These are phyloP conservation scores for Maniola jurtina DNA, from an alignment of 1,140 invertebrate genomes.

Conservation along the genomic window DNA sequence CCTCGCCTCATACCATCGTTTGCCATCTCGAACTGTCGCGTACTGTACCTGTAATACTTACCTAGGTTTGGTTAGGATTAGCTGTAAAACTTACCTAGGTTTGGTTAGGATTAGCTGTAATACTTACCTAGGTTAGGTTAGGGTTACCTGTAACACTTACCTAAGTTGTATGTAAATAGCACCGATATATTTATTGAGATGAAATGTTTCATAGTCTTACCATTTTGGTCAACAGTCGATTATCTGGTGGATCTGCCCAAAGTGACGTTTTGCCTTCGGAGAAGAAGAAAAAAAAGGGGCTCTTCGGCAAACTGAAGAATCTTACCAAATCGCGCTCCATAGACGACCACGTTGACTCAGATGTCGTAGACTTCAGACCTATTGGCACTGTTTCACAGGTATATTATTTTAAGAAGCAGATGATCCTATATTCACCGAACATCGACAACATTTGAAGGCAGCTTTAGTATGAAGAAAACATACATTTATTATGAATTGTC, in stretches of 20 bases:
- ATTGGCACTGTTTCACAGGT: conserved; percentile 80
- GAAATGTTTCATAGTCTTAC: background rate
- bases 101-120: too few relatives aligned
- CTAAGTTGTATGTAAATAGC: too few relatives aligned
- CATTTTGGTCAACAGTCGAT: conserved; percentile 75
- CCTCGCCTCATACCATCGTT: too few relatives aligned
- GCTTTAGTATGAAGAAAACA: too few relatives aligned
- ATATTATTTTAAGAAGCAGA: conserved; percentile 15
- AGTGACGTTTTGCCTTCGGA: conserved; percentile 87
- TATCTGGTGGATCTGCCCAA: conserved; percentile 90
- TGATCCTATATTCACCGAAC: background rate
- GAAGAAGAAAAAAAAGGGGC: conserved; percentile 89
- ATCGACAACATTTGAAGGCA: background rate
- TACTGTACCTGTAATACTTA: too few relatives aligned
- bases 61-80: too few relatives aligned
- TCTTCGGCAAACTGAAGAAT: conserved; percentile 91
- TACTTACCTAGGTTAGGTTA: too few relatives aligned
- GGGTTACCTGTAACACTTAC: too few relatives aligned
- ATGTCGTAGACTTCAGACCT: conserved; percentile 67
- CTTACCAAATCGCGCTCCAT: conserved; percentile 91
- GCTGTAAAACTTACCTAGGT: too few relatives aligned
- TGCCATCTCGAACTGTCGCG: too few relatives aligned
- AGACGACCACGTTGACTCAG: conserved; percentile 82
- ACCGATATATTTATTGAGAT: too few relatives aligned
- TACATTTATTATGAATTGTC: too few relatives aligned